These are phyloP conservation scores for Lepidurus packardi DNA, from an alignment of 1,140 invertebrate genomes.

Conservation along the genomic window DNA sequence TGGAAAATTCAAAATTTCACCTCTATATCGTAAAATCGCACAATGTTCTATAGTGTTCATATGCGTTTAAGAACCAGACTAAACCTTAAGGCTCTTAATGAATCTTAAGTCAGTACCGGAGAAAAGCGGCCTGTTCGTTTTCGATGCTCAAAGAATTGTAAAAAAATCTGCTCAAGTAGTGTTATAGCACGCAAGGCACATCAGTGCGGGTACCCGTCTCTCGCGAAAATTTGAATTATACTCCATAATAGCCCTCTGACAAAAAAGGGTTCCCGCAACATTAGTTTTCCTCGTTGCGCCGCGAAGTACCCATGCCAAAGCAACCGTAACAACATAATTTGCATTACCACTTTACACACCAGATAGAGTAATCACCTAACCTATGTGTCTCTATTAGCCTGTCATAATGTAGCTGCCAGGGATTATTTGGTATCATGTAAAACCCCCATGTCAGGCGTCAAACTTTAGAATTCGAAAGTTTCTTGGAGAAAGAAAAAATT, in stretches of 20 bases:
- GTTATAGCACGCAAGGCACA: background rate
- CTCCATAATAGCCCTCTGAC: background rate
- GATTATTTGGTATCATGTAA: background rate
- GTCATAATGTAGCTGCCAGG: background rate
- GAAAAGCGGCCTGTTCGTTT: too few relatives aligned
- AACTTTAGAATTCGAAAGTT: background rate
- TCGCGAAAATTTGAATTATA: background rate
- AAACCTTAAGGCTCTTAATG: too few relatives aligned
- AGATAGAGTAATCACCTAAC: slow-evolving; percentile 1
- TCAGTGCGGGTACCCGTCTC: background rate
- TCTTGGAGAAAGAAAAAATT: background rate
- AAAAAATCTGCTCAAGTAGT: too few relatives aligned
- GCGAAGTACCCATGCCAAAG: background rate
- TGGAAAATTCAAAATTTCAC: too few relatives aligned
- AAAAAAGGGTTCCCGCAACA: background rate
- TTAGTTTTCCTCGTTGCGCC: background rate
- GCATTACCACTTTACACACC: background rate
- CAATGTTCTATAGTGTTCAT: too few relatives aligned
- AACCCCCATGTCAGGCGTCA: background rate
- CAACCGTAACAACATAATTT: background rate
- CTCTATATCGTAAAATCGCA: too few relatives aligned
- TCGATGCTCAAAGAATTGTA: too few relatives aligned
- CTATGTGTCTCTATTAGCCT: background rate
- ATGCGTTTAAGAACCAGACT: too few relatives aligned
- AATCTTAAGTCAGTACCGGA: too few relatives aligned